phyloP scores from a whole-genome alignment of 92 coral and sea anemone species.

The Paramuricea clavata region DNA sequence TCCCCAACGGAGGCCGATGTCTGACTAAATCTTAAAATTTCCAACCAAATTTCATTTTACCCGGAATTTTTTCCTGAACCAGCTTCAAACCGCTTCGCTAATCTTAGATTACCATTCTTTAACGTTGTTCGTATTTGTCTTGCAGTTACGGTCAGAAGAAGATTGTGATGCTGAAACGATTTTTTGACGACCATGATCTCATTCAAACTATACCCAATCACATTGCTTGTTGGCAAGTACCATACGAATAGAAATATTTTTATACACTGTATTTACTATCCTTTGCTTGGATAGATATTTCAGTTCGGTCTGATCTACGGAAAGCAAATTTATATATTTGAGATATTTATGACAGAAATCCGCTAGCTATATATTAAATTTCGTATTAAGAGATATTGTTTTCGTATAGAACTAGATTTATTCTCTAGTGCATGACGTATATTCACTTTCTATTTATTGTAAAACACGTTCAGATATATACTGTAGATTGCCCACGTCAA shows the following conservation, averaged over 20 bases:
- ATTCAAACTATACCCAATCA: slow-evolving; percentile 11
- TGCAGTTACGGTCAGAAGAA: background rate
- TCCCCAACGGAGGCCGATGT: too few relatives aligned
- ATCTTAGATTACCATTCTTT: too few relatives aligned
- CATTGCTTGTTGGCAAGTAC: slow-evolving; percentile 25
- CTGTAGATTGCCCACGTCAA: background rate
- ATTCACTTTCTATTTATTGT: slow-evolving; percentile 9
- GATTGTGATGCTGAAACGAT: background rate
- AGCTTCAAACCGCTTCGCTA: too few relatives aligned
- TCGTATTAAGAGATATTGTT: slow-evolving; percentile 6
- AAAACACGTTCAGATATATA: background rate
- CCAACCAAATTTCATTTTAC: too few relatives aligned
- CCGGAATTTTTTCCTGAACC: too few relatives aligned
- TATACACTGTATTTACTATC: slow-evolving; percentile 7
- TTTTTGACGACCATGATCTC: background rate
- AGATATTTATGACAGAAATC: slow-evolving; percentile 26
- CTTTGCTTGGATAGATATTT: background rate
- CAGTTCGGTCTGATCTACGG: slow-evolving; percentile 52
- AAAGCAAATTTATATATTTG: slow-evolving; percentile 18
- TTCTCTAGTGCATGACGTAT: background rate
- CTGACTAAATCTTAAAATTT: too few relatives aligned
- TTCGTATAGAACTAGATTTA: slow-evolving; percentile 9
- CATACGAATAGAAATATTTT: slow-evolving; percentile 33
- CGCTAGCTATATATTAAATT: slow-evolving; percentile 8
- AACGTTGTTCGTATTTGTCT: background rate